These are phyloP conservation scores for Brachionus sp. DNA, from an alignment of 1,140 invertebrate species.

Conservation along the genomic window DNA sequence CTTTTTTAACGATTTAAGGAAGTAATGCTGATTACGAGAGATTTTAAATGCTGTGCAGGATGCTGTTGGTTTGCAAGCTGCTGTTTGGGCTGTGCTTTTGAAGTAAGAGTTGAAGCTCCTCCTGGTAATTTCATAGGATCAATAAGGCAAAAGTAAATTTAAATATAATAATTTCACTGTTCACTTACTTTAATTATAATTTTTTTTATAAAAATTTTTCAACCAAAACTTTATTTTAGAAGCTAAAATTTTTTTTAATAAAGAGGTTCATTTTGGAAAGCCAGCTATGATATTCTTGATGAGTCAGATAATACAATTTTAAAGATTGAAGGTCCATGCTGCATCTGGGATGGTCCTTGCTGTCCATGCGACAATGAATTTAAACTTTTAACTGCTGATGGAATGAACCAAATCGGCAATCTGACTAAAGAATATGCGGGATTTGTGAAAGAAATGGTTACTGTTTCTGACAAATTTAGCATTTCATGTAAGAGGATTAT, in stretches of 20 bases:
- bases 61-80: constrained; percentile 37
- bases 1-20: constrained; percentile 48
- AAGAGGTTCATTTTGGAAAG: constrained; percentile 36
- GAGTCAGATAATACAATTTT: neutral
- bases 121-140: constrained; percentile 44
- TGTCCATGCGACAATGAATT: constrained; percentile 45
- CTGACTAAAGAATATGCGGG: constrained; percentile 35
- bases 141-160: constrained; percentile 45
- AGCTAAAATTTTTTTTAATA: neutral
- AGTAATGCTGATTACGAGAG: constrained; percentile 50
- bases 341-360: constrained; percentile 36
- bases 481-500: neutral
- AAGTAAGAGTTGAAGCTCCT: constrained; percentile 47
- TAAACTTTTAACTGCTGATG: constrained; percentile 13
- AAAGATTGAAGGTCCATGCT: constrained; percentile 31
- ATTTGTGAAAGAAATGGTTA: constrained; percentile 18
- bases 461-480: neutral
- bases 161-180: neutral
- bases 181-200: too few species aligned
- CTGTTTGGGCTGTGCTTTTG: constrained; percentile 38
- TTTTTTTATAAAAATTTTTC: too few species aligned
- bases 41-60: constrained; percentile 53
- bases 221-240: too few species aligned
- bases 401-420: neutral
- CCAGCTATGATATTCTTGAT: constrained; percentile 23